Evolutionary conservation across 2,888 invertebrate species (phyloP), one percentile per base, ranked within the genome.

Genomic region (Drosophila dives): DNA sequence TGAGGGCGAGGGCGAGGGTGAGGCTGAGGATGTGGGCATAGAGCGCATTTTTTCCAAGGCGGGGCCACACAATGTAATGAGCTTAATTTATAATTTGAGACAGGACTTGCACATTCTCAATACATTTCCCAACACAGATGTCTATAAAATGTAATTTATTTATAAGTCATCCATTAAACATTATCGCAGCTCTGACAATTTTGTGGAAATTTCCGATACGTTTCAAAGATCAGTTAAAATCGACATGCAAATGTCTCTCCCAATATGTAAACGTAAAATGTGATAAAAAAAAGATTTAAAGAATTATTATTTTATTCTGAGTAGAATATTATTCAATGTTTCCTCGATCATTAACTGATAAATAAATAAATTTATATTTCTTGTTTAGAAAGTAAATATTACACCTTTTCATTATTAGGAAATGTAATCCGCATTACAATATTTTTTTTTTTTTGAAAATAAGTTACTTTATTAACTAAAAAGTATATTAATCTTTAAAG

Each of bases 171-270:
- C 83, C 86, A 83, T 86, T 83, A 74, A 83, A 80, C 84, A 83
- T 91, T 90, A 90, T 87, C 88, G 73, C 70, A 75, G 77, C 79
- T 79, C 78, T 85, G 70, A 81, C 79, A 78, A 51, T 59, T 49
- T n/a, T n/a, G 51, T 15, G 54, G 26, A 38, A 38, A n/a, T 8
- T 38, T 38, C n/a, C 29, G 72, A 68, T 63, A 62, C 56, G 38
- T 38, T 55, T n/a, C 54, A 54, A 45, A 58, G 29, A 42, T 56
- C 20, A 20, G n/a, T 38, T 33, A n/a, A 33, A 11, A n/a, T 29
- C n/a, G n/a, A n/a, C 36, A 26, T 26, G 12, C 2, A 11, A 8
- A 38, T 60, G 12, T 63, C 12, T 23, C 17, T 29, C n/a, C 10
- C 7, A n/a, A 20, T 12, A 3, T 51, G 3, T 20, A 20, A 20